Conservation (phyloP, 2,888 invertebrate genomes). For the Smittia sp. region DNA sequence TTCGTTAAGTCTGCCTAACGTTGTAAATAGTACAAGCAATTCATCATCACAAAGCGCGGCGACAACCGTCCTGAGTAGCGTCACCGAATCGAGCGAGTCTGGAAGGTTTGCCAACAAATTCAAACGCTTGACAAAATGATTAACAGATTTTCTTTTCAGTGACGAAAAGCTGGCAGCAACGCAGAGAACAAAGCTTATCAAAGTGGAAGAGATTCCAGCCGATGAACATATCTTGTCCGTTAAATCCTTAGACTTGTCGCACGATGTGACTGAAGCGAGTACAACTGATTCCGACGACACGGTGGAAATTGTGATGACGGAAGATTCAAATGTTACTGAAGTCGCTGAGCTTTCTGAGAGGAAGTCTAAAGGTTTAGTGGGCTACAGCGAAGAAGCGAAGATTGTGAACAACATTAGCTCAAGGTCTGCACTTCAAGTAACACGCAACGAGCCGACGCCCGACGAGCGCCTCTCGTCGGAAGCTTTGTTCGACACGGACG, state of each 20-base stretch:
- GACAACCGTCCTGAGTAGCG: constrained; percentile 27
- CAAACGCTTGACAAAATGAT: background rate
- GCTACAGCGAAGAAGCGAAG: constrained; percentile 49
- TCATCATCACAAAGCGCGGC: background rate
- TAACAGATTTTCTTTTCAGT: background rate
- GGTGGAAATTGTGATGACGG: constrained; percentile 36
- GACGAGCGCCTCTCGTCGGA: constrained; percentile 51
- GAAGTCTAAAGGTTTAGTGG: constrained; percentile 50
- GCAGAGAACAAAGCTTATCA: constrained; percentile 23
- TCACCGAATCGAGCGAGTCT: constrained; percentile 15
- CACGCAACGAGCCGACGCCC: background rate
- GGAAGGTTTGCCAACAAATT: background rate
- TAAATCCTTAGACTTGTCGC: constrained; percentile 1
- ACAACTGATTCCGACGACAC: constrained; percentile 25
- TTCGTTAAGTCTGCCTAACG: background rate
- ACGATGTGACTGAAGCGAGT: constrained; percentile 10
- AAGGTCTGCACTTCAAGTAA: constrained; percentile 28
- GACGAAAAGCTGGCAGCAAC: constrained; percentile 16
- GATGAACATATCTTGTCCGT: constrained; percentile 23
- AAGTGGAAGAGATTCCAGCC: background rate
- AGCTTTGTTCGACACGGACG: constrained; percentile 44
- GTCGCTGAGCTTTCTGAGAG: constrained; percentile 42
- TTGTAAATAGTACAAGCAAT: constrained; percentile 35
- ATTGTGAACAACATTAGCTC: constrained; percentile 46
- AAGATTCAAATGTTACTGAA: constrained; percentile 28